These are phyloP conservation scores for Nannoperca australis DNA, from an alignment of 2,797 vertebrate species.

Conservation along the genomic window DNA sequence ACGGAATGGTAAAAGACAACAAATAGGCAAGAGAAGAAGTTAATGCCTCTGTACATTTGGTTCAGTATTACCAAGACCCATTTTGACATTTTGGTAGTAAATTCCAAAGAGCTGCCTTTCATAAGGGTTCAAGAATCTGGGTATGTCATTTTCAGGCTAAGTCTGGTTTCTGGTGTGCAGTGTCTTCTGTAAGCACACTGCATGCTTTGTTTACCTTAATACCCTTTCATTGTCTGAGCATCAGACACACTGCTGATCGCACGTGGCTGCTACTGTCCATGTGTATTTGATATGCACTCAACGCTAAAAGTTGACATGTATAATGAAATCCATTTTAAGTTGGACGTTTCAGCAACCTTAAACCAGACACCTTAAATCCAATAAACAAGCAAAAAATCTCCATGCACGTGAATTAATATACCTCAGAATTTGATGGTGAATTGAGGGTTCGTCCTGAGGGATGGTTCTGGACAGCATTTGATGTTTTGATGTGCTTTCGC, in stretches of 20 bases:
- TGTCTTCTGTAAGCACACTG: not conserved
- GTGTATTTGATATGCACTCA: not conserved
- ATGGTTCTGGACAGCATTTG: constrained; percentile 36
- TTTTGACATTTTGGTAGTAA: not conserved
- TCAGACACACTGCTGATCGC: not conserved
- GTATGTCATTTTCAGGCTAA: not conserved
- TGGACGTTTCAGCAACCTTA: not conserved
- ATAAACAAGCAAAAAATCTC: not conserved
- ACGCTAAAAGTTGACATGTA: not conserved
- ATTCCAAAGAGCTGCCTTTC: not conserved
- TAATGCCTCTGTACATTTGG: not conserved
- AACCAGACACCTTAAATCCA: not conserved
- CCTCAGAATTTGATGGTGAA: constrained; percentile 33
- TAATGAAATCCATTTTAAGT: not conserved
- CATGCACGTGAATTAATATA: constrained; percentile 20
- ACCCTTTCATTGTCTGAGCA: not conserved
- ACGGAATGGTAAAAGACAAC: not conserved
- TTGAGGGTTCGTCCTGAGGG: constrained; percentile 38
- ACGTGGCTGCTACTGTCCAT: not conserved
- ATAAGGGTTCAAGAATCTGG: not conserved
- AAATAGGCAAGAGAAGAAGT: not conserved
- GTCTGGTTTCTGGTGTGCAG: not conserved
- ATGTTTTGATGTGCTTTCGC: constrained; percentile 66
- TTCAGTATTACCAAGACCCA: not conserved
- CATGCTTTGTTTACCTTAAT: not conserved